phyloP scores from a whole-genome alignment of 2,797 vertebrate genomes.

The Taeniopygia guttata region DNA sequence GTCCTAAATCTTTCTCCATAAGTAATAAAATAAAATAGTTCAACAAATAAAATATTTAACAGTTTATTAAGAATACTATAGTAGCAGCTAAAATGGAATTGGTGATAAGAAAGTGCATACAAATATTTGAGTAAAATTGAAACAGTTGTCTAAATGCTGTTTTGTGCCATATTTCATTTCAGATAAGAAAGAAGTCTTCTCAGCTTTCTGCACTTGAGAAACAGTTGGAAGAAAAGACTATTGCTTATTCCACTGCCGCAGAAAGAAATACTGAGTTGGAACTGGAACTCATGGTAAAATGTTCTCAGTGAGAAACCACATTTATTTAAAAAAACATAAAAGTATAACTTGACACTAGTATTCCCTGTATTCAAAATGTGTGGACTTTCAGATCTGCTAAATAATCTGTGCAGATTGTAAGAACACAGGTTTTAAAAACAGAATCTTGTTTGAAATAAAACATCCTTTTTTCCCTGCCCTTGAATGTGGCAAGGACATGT shows the following conservation, averaged over 20 bases:
- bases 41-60: neutral
- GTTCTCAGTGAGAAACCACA: neutral
- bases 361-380: neutral
- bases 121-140: neutral
- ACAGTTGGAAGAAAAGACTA: constrained; percentile 86
- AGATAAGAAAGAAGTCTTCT: constrained; percentile 84
- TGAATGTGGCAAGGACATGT: neutral
- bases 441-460: neutral
- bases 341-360: neutral
- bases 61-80: neutral
- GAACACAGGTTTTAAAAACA: neutral
- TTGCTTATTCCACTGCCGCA: constrained; percentile 78
- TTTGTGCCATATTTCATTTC: constrained; percentile 49
- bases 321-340: neutral
- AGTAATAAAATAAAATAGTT: neutral
- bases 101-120: neutral
- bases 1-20: neutral
- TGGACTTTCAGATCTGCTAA: neutral
- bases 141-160: neutral
- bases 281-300: constrained; percentile 82
- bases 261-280: constrained; percentile 83
- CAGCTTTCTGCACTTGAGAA: constrained; percentile 83
- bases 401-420: neutral
- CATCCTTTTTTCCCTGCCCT: neutral
- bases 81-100: neutral